phyloP scores from a whole-genome alignment of 2,888 invertebrate species.

The Archips crataeganus region DNA sequence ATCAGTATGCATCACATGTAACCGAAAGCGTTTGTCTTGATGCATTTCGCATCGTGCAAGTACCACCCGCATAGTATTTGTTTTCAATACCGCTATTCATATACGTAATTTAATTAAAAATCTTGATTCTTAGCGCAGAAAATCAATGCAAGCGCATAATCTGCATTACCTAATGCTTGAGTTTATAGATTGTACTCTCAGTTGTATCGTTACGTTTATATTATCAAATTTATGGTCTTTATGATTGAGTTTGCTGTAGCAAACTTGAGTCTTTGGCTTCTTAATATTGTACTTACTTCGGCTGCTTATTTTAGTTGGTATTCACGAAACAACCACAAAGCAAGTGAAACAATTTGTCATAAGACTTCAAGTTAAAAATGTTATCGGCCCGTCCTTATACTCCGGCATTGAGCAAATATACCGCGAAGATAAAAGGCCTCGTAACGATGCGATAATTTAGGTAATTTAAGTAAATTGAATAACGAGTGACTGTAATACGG shows the following conservation, averaged over 20 bases:
- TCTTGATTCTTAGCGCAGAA: background rate
- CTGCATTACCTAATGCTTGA: background rate
- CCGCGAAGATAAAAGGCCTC: background rate
- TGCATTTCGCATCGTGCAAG: slow-evolving; percentile 54
- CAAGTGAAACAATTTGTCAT: background rate
- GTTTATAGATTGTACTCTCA: background rate
- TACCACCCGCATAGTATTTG: slow-evolving; percentile 49
- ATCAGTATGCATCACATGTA: slow-evolving; percentile 48
- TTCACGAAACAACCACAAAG: background rate
- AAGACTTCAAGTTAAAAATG: background rate
- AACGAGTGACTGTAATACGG: background rate
- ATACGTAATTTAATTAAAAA: slow-evolving; percentile 8
- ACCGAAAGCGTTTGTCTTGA: slow-evolving; percentile 30
- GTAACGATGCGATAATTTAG: background rate
- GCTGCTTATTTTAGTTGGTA: background rate
- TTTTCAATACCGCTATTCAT: slow-evolving; percentile 13
- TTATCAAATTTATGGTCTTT: background rate
- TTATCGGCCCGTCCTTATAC: background rate
- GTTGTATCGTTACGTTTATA: background rate
- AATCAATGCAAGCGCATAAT: background rate
- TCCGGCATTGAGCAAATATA: too few species aligned
- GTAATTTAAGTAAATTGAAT: slow-evolving; percentile 1
- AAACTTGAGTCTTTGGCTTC: too few species aligned
- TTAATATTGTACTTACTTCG: too few species aligned
- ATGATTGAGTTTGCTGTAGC: background rate